A percentile compares a stretch with the other conserved stretches of the same genome.
These are phyloP conservation scores for Florisuga fusca DNA, from an alignment of 2,797 vertebrate genomes.

Conservation along the genomic window DNA sequence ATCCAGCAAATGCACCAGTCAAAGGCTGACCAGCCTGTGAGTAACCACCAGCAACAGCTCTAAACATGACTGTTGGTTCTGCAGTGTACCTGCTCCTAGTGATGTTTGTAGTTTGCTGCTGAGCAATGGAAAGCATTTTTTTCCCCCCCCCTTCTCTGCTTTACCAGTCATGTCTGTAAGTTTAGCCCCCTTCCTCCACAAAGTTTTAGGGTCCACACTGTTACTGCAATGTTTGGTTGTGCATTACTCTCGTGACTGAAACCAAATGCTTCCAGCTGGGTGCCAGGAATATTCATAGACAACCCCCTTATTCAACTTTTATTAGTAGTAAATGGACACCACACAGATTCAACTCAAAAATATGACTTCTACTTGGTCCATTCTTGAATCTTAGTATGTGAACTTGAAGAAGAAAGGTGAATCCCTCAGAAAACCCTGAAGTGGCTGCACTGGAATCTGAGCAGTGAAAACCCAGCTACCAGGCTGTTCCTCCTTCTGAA, in stretches of 20 bases:
- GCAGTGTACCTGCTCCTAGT: not conserved
- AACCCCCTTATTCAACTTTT: not conserved
- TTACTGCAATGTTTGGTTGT: not conserved
- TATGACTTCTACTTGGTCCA: not conserved
- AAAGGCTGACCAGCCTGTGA: constrained; percentile 3
- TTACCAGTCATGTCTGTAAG: not conserved
- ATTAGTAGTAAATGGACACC: not conserved
- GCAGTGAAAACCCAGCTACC: not conserved
- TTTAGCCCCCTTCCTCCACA: not conserved
- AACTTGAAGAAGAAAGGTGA: not conserved
- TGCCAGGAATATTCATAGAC: not conserved
- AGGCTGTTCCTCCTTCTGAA: not conserved
- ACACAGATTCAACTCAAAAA: not conserved
- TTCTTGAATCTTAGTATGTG: not conserved
- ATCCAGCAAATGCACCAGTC: not conserved
- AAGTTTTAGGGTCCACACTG: not conserved
- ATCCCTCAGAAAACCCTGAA: not conserved
- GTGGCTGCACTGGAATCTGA: not conserved
- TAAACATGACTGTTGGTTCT: not conserved
- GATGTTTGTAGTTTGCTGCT: not conserved
- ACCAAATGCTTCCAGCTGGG: not conserved
- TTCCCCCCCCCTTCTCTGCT: rapidly evolving
- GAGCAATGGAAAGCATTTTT: not conserved
- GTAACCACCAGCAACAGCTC: not conserved
- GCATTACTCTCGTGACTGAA: not conserved